These are phyloP conservation scores for Pipistrellus pygmaeus DNA, from an alignment of 2,797 vertebrate species.

Conservation along the genomic window DNA sequence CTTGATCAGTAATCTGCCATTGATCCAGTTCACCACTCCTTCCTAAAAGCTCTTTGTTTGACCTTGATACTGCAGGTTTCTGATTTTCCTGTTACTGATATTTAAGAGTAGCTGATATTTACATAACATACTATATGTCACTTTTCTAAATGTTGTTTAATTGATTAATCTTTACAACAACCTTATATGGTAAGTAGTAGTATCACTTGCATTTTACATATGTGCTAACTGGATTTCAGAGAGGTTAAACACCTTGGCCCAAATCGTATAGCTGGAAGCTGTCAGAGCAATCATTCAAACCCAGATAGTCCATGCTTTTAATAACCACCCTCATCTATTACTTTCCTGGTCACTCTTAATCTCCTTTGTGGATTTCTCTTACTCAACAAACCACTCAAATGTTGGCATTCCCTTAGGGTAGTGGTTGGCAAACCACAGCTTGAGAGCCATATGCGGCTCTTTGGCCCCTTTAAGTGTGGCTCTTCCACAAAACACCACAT, in stretches of 20 bases:
- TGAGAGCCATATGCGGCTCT: no score
- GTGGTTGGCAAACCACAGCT: no score
- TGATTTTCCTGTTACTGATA: slow-evolving; percentile 35
- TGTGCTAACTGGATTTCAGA: background rate
- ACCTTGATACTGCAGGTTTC: background rate
- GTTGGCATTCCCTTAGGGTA: background rate
- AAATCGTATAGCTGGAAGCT: background rate
- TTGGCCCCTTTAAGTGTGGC: no score
- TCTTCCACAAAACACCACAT: no score
- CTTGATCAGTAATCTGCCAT: background rate
- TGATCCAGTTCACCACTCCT: background rate
- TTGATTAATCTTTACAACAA: slow-evolving; percentile 1
- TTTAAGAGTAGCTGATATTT: slow-evolving; percentile 10
- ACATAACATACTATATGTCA: background rate
- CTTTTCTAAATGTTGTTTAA: slow-evolving; percentile 32
- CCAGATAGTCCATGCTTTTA: background rate
- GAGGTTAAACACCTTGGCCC: background rate
- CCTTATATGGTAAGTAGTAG: background rate
- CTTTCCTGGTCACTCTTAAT: background rate
- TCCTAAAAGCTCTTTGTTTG: slow-evolving; percentile 17
- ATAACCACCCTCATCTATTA: background rate
- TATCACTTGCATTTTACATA: background rate
- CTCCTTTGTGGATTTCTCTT: slow-evolving; percentile 21
- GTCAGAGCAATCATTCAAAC: background rate
- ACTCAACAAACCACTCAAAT: background rate